Base-by-base conservation (phyloP, 2,113 vertebrate species). In the Amblyopsis rosae region DNA sequence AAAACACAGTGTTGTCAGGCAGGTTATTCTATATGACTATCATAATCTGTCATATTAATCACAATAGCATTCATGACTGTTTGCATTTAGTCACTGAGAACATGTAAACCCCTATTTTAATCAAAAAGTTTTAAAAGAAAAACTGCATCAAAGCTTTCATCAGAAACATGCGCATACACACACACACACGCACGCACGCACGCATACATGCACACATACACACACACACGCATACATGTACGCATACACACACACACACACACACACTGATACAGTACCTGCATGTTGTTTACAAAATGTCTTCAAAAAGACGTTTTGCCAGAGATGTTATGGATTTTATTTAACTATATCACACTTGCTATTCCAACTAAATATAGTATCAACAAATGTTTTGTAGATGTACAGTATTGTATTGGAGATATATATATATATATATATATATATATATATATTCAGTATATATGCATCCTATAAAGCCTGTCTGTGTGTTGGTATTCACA, bases 221-320 rank as follows among this genome's bases (percentile, higher is more conserved):
- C 26, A 26, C 26, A 26, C 26, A 26, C 26, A 26, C 26, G n/a
- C n/a, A n/a, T n/a, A n/a, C n/a, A n/a, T n/a, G n/a, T n/a, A n/a
- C n/a, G n/a, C n/a, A n/a, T n/a, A n/a, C n/a, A 19, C 19, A 19
- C 19, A 19, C 19, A 19, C 19, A 19, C 26, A 26, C 26, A 26
- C 26, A 26, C 26, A 26, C 26, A 26, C 26, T 26, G 26, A 26
- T 26, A n/a, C n/a, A n/a, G n/a, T n/a, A 54, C 45, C 11, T 70
- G 74, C 66, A 65, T 78, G 62, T 65, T 46, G 77, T 77, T 68
- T 57, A 13, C 45, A 33, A 47, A 35, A n/a, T 47, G 35, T 72
- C 61, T 35, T 46, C 32, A 54, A 54, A 17, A 17, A 19, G 19
- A 67, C 5, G 35, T 5, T 41, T 41, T 41, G 35, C 35, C 4